Percentiles rank a stretch among this genome's conserved stretches.
phyloP scores from a whole-genome alignment of 2,888 invertebrate genomes.

The Maniola hyperantus region DNA sequence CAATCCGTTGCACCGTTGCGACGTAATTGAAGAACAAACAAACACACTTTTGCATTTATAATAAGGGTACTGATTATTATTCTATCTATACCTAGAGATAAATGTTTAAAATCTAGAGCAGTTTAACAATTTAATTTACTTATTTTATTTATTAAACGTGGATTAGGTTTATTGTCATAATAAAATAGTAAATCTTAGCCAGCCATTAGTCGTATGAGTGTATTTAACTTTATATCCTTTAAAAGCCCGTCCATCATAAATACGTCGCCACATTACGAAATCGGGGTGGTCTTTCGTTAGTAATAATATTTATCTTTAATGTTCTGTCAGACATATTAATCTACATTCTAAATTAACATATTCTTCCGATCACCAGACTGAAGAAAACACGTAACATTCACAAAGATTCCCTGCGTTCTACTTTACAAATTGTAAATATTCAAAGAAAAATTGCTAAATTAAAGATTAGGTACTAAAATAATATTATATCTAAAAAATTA shows the following conservation, averaged over 20 bases:
- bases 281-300: slow-evolving; percentile 59
- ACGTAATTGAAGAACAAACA: too few species aligned
- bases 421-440: not conserved
- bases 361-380: slow-evolving; percentile 3
- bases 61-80: too few species aligned
- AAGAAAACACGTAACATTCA: slow-evolving; percentile 1
- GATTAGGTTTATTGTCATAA: too few species aligned
- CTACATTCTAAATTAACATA: slow-evolving; percentile 11
- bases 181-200: too few species aligned
- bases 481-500: too few species aligned
- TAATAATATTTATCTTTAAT: slow-evolving; percentile 28
- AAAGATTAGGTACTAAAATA: too few species aligned
- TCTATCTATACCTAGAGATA: too few species aligned
- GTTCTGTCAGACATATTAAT: slow-evolving; percentile 26
- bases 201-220: not conserved
- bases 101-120: too few species aligned
- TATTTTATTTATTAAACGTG: too few species aligned
- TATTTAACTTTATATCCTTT: slow-evolving; percentile 22
- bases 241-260: slow-evolving; percentile 55
- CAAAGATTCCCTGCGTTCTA: not conserved
- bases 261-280: slow-evolving; percentile 72
- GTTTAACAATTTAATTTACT: too few species aligned
- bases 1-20: too few species aligned
- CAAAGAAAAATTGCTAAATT: not conserved
- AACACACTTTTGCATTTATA: too few species aligned